Conservation (phyloP, 92 coral and sea anemone species). For the Umimayanthus kanabou region DNA sequence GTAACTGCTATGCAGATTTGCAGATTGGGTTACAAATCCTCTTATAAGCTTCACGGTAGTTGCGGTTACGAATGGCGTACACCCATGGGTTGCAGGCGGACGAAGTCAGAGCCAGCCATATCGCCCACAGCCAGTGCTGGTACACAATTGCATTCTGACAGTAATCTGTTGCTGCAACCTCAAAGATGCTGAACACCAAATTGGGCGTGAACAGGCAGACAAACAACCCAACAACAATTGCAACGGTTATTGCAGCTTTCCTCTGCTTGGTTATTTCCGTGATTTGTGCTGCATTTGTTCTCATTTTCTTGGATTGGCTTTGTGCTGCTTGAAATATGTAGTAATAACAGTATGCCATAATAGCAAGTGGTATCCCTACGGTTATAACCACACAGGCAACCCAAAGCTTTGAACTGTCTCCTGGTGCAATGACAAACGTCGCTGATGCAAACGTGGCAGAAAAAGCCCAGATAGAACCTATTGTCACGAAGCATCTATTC, state of each 20-base stretch:
- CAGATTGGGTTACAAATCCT: not conserved
- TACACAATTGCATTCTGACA: conserved; percentile 39
- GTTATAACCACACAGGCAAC: conserved; percentile 31
- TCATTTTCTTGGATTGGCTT: conserved; percentile 24
- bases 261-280: conserved; percentile 24
- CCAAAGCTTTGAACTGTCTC: conserved; percentile 36
- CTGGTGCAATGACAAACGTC: conserved; percentile 8
- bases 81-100: conserved; percentile 51
- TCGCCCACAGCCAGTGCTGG: conserved; percentile 52
- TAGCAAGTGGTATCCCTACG: conserved; percentile 3
- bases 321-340: conserved; percentile 40
- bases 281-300: conserved; percentile 4
- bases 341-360: conserved; percentile 25
- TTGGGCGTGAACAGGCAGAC: conserved; percentile 39
- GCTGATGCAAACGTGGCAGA: conserved; percentile 31
- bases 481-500: not conserved
- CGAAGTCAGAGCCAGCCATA: conserved; percentile 25
- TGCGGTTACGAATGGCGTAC: conserved; percentile 32
- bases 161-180: conserved; percentile 22
- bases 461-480: conserved; percentile 14
- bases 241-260: conserved; percentile 45
- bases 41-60: conserved; percentile 1
- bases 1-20: no score
- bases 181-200: conserved; percentile 36
- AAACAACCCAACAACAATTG: conserved; percentile 36